phyloP scores from a whole-genome alignment of 2,888 invertebrate genomes.

The Tigriopus californicus region DNA sequence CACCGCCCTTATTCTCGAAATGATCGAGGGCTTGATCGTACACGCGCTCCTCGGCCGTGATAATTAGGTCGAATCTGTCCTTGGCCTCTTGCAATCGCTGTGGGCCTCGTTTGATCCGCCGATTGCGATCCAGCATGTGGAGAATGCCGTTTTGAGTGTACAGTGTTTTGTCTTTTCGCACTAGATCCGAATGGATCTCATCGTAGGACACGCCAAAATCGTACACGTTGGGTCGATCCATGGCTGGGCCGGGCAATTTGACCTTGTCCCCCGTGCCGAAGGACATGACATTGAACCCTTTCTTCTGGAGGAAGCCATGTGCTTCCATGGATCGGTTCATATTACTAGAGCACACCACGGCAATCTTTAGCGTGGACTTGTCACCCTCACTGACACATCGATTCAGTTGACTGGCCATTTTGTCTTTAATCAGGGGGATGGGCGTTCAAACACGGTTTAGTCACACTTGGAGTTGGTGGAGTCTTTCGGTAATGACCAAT shows the following conservation, averaged over 20 bases:
- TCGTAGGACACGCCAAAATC: constrained; percentile 92
- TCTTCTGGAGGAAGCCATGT: constrained; percentile 85
- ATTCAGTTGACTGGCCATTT: too few species aligned
- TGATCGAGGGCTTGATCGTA: constrained; percentile 67
- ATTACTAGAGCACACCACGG: constrained; percentile 95
- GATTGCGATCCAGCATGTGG: constrained; percentile 92
- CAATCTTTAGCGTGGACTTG: constrained; percentile 38
- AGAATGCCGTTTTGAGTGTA: constrained; percentile 96
- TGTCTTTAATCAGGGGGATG: too few species aligned
- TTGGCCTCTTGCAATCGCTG: constrained; percentile 77
- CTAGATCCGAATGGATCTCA: constrained; percentile 79
- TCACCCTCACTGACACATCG: too few species aligned
- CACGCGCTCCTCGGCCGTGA: constrained; percentile 93
- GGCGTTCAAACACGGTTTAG: too few species aligned
- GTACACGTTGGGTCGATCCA: constrained; percentile 80
- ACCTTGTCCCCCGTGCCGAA: constrained; percentile 89
- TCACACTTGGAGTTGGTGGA: too few species aligned
- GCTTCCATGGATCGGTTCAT: constrained; percentile 99
- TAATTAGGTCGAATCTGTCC: constrained; percentile 83
- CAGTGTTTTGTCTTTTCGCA: constrained; percentile 33
- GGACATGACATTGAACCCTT: constrained; percentile 84
- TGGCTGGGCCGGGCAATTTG: constrained; percentile 83
- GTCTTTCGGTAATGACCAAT: too few species aligned
- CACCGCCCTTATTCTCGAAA: constrained; percentile 54
- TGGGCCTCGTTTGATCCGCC: constrained; percentile 78